Conservation (phyloP, 1,140 invertebrate genomes). For the Elysia chlorotica region DNA sequence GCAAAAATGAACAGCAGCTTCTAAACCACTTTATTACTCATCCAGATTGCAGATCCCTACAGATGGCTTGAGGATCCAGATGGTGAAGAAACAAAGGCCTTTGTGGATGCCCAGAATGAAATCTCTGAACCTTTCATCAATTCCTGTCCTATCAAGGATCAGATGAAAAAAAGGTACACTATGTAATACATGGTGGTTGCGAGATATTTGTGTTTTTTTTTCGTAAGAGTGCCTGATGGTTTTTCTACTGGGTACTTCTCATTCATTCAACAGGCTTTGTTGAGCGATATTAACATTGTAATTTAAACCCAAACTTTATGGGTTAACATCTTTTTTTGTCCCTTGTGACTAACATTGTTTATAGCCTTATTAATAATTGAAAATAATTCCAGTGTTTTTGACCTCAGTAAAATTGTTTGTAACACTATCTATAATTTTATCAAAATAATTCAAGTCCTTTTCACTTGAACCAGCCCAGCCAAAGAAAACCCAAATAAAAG, state of each 20-base stretch:
- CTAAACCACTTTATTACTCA: too few relatives aligned
- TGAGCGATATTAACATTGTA: too few relatives aligned
- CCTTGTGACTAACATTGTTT: neutral
- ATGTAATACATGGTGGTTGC: neutral
- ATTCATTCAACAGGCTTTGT: neutral
- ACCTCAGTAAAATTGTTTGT: too few relatives aligned
- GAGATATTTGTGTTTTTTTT: neutral
- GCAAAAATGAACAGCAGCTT: too few relatives aligned
- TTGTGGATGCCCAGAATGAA: constrained; percentile 90
- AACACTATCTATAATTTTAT: too few relatives aligned
- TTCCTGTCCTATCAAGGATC: constrained; percentile 73
- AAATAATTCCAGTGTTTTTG: too few relatives aligned
- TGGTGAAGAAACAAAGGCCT: constrained; percentile 86
- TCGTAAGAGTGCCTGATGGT: neutral
- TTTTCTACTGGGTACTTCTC: neutral
- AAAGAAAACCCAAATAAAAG: too few relatives aligned
- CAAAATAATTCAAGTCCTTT: too few relatives aligned
- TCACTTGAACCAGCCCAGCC: too few relatives aligned
- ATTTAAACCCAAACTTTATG: too few relatives aligned
- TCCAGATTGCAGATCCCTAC: constrained; percentile 89
- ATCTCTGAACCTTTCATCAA: constrained; percentile 86
- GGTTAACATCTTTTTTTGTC: neutral
- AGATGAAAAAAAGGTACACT: constrained; percentile 54
- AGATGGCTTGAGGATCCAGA: constrained; percentile 97
- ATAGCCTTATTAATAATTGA: too few relatives aligned